phyloP scores from a whole-genome alignment of 2,113 vertebrate species.

The Mobula birostris region DNA sequence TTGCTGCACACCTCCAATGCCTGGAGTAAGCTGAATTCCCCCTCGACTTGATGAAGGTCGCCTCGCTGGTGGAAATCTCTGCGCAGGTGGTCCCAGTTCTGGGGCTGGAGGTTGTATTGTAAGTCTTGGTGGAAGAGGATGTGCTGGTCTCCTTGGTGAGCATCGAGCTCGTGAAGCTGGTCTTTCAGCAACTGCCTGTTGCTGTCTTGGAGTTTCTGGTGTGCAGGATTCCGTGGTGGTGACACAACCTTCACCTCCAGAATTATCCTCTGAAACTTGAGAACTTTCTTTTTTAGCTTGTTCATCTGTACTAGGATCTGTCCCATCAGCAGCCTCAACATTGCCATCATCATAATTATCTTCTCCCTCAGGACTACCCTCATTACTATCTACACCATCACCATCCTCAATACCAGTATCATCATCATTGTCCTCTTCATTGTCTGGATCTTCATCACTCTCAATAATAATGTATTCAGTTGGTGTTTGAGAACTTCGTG shows the following conservation, averaged over 20 bases:
- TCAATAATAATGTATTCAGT: too few relatives aligned
- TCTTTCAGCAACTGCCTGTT: conserved; percentile 70
- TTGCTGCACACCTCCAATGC: conserved; percentile 59
- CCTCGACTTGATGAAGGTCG: conserved; percentile 50
- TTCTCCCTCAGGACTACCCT: too few relatives aligned
- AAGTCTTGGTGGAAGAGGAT: conserved; percentile 73
- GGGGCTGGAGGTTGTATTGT: conserved; percentile 83
- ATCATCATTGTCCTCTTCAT: too few relatives aligned
- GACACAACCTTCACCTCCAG: conserved; percentile 60
- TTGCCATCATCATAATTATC: too few relatives aligned
- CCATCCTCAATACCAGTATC: too few relatives aligned
- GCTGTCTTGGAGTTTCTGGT: conserved; percentile 71
- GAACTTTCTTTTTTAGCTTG: conserved; percentile 84
- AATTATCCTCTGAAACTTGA: conserved; percentile 79
- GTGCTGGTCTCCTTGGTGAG: conserved; percentile 74
- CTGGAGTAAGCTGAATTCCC: conserved; percentile 74
- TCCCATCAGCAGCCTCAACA: conserved; percentile 75
- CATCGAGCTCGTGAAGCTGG: conserved; percentile 72
- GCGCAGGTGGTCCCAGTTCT: conserved; percentile 77
- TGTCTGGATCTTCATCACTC: too few relatives aligned
- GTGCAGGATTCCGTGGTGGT: conserved; percentile 66
- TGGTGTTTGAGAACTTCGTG: too few relatives aligned
- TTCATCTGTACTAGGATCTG: conserved; percentile 87
- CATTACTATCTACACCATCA: too few relatives aligned
- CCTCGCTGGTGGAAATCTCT: conserved; percentile 42